Conservation (phyloP, 2,888 invertebrate species). For the Xestia sexstrigata region DNA sequence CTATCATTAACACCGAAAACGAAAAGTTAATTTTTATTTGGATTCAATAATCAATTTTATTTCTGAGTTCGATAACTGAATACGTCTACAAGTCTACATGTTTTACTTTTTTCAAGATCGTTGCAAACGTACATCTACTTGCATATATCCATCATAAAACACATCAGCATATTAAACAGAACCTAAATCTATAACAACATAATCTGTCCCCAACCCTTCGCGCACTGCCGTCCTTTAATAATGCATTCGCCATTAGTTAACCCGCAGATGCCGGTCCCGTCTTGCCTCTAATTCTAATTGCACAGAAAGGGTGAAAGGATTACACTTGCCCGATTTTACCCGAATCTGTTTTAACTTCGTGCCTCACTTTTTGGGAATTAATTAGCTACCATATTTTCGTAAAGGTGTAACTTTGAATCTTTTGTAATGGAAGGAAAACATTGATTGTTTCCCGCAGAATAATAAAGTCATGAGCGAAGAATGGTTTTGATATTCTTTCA, state of each 20-base stretch:
- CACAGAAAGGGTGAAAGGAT: conserved; percentile 85
- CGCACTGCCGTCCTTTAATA: conserved; percentile 83
- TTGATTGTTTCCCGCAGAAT: conserved; percentile 25
- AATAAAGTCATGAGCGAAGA: conserved; percentile 22
- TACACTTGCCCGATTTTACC: conserved; percentile 78
- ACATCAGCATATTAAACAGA: conserved; percentile 73
- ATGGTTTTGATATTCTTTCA: conserved; percentile 29
- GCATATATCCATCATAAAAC: conserved; percentile 66
- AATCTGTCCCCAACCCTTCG: conserved; percentile 87
- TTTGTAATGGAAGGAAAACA: conserved; percentile 77
- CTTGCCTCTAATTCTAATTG: conserved; percentile 87
- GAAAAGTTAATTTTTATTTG: not conserved
- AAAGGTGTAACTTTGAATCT: conserved; percentile 59
- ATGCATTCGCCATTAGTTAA: conserved; percentile 90
- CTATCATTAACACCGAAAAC: too few relatives aligned
- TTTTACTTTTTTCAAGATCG: not conserved
- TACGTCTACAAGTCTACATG: not conserved
- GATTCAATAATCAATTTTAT: not conserved
- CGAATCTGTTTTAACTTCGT: conserved; percentile 75
- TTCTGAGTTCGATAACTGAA: not conserved
- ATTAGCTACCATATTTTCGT: conserved; percentile 63
- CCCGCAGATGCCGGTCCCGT: conserved; percentile 85
- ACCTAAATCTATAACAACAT: conserved; percentile 83
- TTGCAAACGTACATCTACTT: conserved; percentile 19
- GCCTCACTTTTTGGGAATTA: conserved; percentile 75